Conservation (phyloP, 2,888 invertebrate genomes). For the Callimorpha dominula region DNA sequence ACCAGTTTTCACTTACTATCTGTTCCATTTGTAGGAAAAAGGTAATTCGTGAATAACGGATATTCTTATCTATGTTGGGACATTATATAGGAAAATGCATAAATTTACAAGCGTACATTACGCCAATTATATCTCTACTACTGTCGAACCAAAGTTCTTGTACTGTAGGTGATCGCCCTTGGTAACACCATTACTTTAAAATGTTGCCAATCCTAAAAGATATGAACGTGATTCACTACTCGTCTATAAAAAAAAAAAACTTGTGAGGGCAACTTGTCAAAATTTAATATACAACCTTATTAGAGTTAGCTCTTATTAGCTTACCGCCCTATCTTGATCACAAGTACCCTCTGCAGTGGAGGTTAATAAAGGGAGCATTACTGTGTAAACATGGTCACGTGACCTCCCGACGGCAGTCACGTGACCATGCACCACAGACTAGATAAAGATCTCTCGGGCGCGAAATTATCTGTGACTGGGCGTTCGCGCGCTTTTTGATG, state of each 20-base stretch:
- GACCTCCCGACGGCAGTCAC: constrained; percentile 72
- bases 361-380: constrained; percentile 76
- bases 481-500: constrained; percentile 65
- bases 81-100: neutral
- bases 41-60: neutral
- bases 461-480: constrained; percentile 74
- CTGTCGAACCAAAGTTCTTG: neutral
- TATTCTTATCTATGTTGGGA: no score
- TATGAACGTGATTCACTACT: neutral
- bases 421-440: constrained; percentile 65
- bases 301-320: constrained; percentile 54
- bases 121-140: no score
- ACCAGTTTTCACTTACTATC: no score
- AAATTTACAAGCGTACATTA: no score
- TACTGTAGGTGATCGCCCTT: neutral
- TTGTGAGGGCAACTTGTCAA: constrained; percentile 18
- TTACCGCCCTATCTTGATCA: constrained; percentile 52
- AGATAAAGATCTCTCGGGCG: constrained; percentile 77
- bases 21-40: no score
- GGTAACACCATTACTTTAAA: neutral
- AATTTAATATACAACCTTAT: constrained; percentile 57
- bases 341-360: constrained; percentile 49
- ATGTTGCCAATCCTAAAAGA: neutral
- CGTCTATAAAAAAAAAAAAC: neutral
- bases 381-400: constrained; percentile 78